Evolutionary conservation across 2,113 vertebrate genomes (phyloP).

Genomic region (Phasianus colchicus): DNA sequence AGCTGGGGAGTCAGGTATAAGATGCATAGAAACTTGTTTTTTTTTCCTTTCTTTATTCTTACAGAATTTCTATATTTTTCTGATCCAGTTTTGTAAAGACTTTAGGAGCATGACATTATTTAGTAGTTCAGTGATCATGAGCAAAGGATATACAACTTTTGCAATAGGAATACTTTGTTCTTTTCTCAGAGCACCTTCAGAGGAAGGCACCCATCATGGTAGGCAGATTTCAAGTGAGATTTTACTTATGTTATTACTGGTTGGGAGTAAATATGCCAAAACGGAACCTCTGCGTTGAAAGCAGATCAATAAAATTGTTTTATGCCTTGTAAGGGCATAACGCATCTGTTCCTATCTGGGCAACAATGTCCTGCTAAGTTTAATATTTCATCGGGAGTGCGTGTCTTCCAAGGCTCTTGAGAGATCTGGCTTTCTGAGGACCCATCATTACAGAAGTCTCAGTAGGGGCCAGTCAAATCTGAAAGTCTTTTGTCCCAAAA

Average conservation of each 20-base stretch:
- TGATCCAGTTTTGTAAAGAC: not conserved
- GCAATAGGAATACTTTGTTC: not conserved
- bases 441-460: not conserved
- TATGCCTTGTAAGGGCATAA: not conserved
- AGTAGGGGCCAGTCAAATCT: not conserved
- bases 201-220: not conserved
- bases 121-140: not conserved
- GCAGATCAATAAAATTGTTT: not conserved
- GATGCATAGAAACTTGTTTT: not conserved
- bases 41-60: not conserved
- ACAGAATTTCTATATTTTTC: not conserved
- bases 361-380: not conserved
- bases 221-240: not conserved
- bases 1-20: not conserved
- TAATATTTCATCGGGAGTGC: not conserved
- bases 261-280: not conserved
- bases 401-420: not conserved
- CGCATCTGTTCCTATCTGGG: not conserved
- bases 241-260: not conserved
- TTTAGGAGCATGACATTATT: not conserved
- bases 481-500: not conserved
- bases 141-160: not conserved
- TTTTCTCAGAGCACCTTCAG: fast-evolving
- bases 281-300: not conserved
- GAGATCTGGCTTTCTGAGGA: not conserved